Base-by-base conservation (phyloP, 2,797 vertebrate genomes). In the Betta splendens region DNA sequence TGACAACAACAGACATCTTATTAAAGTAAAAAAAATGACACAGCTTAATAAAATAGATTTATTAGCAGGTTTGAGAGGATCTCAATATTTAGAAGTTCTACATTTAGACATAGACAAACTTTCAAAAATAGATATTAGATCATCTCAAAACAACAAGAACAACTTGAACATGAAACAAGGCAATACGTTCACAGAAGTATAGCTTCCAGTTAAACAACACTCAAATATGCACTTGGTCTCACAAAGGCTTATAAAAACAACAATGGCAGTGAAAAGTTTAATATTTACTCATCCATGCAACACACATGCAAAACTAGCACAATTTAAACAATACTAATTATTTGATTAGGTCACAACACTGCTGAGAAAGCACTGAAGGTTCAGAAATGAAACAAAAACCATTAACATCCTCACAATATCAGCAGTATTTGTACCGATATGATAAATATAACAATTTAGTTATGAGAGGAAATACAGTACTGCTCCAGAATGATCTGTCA, bases 11-110 rank as follows among this genome's bases (percentile, higher is more conserved):
- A n/a, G n/a, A n/a, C n/a, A n/a, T n/a, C n/a, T n/a, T n/a, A n/a
- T n/a, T n/a, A n/a, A n/a, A n/a, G n/a, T 6, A 6, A n/a, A 31
- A 31, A 17, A 36, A 16, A 28, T 35, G 10, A 43, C 23, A 54
- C 23, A 21, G 65, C 31, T 69, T 77, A 69, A 57, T 59, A 85
- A 85, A 85, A 83, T 80, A 79, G 28, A 79, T 85, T 84, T 82
- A 84, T 84, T 76, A 45, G 46, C 33, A 72, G 29, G n/a, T 69
- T 18, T 33, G 39, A 39, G 26, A 33, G 38, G 32, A 58, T 67
- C 29, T 72, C 35, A 45, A 54, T 65, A 60, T 77, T 69, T 52
- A 55, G 75, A 69, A 65, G 68, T 82, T 63, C 51, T 31, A 59
- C 43, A 43, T 51, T 50, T n/a, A n/a, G n/a, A 55, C 52, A 49